Evolutionary conservation across 2,888 invertebrate species (phyloP).

Genomic region (Drosophila vallismaia): DNA sequence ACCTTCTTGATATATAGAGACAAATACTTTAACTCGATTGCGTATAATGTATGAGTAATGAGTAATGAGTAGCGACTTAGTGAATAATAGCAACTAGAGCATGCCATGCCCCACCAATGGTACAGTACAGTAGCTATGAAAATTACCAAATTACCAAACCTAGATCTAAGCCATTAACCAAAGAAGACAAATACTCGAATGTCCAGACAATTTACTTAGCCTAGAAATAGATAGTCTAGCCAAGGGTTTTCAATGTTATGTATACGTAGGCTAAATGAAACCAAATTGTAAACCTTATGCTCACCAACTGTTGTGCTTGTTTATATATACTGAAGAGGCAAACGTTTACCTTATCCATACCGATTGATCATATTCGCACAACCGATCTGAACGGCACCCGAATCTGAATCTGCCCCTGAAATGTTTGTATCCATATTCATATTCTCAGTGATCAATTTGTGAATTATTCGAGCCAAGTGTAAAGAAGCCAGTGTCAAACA

Average conservation of each 20-base stretch:
- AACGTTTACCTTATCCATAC: constrained; percentile 55
- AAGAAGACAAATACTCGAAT: constrained; percentile 42
- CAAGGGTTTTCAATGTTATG: constrained; percentile 35
- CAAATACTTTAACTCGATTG: constrained; percentile 51
- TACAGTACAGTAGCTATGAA: constrained; percentile 41
- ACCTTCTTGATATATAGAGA: constrained; percentile 41
- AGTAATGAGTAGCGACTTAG: constrained; percentile 37
- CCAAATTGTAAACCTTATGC: constrained; percentile 74
- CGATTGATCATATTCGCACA: constrained; percentile 6
- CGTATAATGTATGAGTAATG: constrained; percentile 39
- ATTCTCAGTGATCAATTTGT: background rate
- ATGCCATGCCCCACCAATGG: constrained; percentile 35
- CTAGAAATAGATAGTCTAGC: constrained; percentile 37
- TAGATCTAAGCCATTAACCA: constrained; percentile 34
- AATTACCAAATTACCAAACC: constrained; percentile 36
- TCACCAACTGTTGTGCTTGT: constrained; percentile 79
- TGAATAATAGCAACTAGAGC: constrained; percentile 28
- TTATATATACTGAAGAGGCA: constrained; percentile 45
- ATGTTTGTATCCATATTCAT: constrained; percentile 18
- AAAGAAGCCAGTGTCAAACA: constrained; percentile 19
- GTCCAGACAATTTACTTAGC: constrained; percentile 73
- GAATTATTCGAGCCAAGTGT: constrained; percentile 29
- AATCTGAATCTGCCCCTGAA: constrained; percentile 14
- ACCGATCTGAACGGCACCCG: constrained; percentile 8
- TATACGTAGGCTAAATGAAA: constrained; percentile 28